These are phyloP conservation scores for Tuberolachnus salignus DNA, from an alignment of 2,888 invertebrate genomes.

Conservation along the genomic window DNA sequence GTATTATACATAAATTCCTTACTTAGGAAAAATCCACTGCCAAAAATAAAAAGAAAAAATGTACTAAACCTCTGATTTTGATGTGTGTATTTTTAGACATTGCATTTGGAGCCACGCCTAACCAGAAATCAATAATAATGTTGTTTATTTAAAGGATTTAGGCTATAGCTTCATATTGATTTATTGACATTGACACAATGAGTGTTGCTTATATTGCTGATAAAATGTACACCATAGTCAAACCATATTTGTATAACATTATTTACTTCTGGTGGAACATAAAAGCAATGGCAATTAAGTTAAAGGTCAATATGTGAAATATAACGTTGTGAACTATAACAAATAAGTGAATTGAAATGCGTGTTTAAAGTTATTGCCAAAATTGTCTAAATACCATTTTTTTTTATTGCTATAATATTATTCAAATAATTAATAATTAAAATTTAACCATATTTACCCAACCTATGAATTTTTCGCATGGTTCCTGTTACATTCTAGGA, in stretches of 20 bases:
- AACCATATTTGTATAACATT: slow-evolving; percentile 1
- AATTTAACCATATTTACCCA: no score
- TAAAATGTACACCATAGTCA: slow-evolving; percentile 8
- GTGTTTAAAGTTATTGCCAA: slow-evolving; percentile 18
- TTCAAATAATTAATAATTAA: background rate
- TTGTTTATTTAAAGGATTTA: slow-evolving; percentile 39
- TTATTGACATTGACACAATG: slow-evolving; percentile 25
- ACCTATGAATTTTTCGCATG: no score
- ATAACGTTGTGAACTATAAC: background rate
- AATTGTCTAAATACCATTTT: slow-evolving; percentile 30
- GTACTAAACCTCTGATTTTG: slow-evolving; percentile 25
- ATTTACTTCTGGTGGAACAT: background rate
- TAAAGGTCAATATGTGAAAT: slow-evolving; percentile 31
- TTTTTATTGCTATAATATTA: background rate
- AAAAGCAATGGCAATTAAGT: slow-evolving; percentile 3
- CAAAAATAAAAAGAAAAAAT: slow-evolving; percentile 6
- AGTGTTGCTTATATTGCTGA: slow-evolving; percentile 5
- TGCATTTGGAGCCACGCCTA: slow-evolving; percentile 54
- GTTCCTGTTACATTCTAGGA: no score
- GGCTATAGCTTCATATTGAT: slow-evolving; percentile 18
- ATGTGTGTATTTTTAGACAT: slow-evolving; percentile 48
- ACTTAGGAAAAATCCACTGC: slow-evolving; percentile 15
- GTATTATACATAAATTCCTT: background rate
- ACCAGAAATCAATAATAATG: slow-evolving; percentile 53
- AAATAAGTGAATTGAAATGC: background rate